Evolutionary conservation across 2,888 invertebrate genomes (phyloP).

Genomic region (Plebejus anna): DNA sequence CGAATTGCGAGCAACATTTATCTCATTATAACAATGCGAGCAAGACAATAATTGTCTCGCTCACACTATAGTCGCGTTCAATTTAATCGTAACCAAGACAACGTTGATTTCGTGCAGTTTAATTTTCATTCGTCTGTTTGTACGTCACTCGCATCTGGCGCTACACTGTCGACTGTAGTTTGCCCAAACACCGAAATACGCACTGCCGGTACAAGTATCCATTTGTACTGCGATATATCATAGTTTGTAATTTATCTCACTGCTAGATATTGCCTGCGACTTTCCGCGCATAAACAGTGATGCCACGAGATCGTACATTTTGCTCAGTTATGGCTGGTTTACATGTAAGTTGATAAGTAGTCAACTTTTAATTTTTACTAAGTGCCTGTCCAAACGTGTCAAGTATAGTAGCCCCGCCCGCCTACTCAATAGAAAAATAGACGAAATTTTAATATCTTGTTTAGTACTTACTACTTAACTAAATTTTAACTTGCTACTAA

Average conservation of each 20-base stretch:
- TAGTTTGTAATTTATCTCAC: conserved; percentile 3
- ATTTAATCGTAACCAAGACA: conserved; percentile 31
- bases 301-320: too few species aligned
- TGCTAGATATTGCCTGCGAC: background rate
- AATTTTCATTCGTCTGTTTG: conserved; percentile 57
- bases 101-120: conserved; percentile 53
- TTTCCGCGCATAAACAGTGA: background rate
- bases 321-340: too few species aligned
- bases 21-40: background rate
- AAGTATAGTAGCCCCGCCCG: too few species aligned
- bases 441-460: too few species aligned
- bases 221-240: background rate
- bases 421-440: too few species aligned
- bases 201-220: conserved; percentile 3
- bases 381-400: too few species aligned
- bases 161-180: conserved; percentile 1
- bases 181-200: conserved; percentile 24
- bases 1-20: background rate
- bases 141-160: conserved; percentile 29
- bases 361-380: too few species aligned
- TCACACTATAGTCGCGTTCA: background rate
- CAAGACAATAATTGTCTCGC: background rate
- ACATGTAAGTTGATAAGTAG: too few species aligned
- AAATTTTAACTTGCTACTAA: too few species aligned
- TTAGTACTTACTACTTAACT: too few species aligned